A percentile compares a stretch with the other conserved stretches of the same genome.
phyloP scores from a whole-genome alignment of 2,888 invertebrate species.

The Andricus quercusramuli region DNA sequence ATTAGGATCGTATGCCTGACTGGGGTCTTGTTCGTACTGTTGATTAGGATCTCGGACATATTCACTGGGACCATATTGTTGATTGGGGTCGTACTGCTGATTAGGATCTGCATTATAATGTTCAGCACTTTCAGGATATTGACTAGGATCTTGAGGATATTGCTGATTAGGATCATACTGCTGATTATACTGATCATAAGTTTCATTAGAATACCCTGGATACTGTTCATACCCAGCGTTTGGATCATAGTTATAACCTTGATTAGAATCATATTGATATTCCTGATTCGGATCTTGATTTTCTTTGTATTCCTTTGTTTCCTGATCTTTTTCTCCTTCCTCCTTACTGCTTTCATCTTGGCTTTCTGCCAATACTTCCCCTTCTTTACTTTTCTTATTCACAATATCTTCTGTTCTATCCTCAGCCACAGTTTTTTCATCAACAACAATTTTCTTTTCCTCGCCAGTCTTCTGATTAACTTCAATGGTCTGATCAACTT shows the following conservation, averaged over 20 bases:
- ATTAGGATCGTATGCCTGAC: not conserved
- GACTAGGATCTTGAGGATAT: conserved; percentile 27
- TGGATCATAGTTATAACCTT: conserved; percentile 33
- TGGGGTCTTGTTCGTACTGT: conserved; percentile 57
- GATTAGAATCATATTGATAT: conserved; percentile 45
- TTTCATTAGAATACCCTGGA: conserved; percentile 36
- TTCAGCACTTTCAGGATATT: conserved; percentile 34
- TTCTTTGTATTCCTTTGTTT: conserved; percentile 23
- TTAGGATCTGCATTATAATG: conserved; percentile 38
- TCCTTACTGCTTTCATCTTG: conserved; percentile 44
- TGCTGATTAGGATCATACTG: conserved; percentile 44
- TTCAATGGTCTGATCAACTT: not conserved
- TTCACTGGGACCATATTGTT: conserved; percentile 45
- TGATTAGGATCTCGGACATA: conserved; percentile 50
- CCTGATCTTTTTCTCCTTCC: conserved; percentile 22
- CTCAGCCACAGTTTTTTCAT: conserved; percentile 45
- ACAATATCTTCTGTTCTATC: not conserved
- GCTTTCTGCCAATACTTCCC: conserved; percentile 23
- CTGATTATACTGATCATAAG: conserved; percentile 46
- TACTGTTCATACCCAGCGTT: conserved; percentile 45
- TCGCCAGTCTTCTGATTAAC: not conserved
- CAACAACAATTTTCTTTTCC: not conserved
- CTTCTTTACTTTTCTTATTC: conserved; percentile 10
- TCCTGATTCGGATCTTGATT: conserved; percentile 50
- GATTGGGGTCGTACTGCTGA: conserved; percentile 43